Evolutionary conservation across 2,888 invertebrate genomes (phyloP).

Genomic region (Biston betularia): DNA sequence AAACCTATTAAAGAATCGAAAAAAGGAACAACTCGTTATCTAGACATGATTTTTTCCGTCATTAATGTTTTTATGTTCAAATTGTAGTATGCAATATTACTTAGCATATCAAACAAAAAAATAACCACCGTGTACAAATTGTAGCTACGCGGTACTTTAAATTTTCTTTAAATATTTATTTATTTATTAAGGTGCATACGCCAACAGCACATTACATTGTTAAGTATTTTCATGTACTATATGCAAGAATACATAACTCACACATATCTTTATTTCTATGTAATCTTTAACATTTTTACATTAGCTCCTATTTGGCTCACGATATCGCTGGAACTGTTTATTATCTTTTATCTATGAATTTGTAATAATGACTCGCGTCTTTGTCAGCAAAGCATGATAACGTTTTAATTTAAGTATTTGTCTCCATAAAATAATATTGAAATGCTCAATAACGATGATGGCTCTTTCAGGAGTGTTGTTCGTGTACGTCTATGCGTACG

Average conservation of each 20-base stretch:
- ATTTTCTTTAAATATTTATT: no score
- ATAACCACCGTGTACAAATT: no score
- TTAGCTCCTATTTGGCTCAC: not conserved
- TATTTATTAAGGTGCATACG: no score
- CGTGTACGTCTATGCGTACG: constrained; percentile 72
- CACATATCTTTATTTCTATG: not conserved
- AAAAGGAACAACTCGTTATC: no score
- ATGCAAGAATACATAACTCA: not conserved
- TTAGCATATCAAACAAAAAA: no score
- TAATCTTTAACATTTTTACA: not conserved
- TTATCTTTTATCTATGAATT: constrained; percentile 15
- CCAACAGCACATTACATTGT: no score
- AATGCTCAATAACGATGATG: constrained; percentile 26
- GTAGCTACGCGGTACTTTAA: no score
- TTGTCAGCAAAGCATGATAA: not conserved
- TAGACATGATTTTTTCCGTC: no score
- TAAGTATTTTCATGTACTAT: no score
- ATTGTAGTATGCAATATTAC: no score
- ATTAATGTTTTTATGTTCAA: no score
- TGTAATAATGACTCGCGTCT: constrained; percentile 8
- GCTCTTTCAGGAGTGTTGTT: constrained; percentile 68
- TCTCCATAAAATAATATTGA: not conserved
- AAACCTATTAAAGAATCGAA: no score
- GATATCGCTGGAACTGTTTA: constrained; percentile 14
- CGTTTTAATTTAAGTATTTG: not conserved